These are phyloP conservation scores for Xiphorhynchus elegans DNA, from an alignment of 2,113 vertebrate species.

Conservation along the genomic window DNA sequence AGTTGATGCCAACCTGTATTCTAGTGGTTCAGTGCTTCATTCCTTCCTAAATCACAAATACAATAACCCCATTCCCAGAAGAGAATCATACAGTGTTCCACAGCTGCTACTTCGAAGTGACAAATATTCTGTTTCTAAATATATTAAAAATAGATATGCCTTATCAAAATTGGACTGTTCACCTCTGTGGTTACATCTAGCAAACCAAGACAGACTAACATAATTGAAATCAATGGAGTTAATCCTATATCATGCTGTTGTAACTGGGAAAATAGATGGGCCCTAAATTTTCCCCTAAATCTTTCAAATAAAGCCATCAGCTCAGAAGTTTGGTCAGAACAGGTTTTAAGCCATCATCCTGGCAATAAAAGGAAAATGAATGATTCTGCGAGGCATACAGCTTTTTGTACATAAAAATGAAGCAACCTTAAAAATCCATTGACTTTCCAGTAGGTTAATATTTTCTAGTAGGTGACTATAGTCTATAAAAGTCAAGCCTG, in stretches of 20 bases:
- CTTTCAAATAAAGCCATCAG: slow-evolving; percentile 41
- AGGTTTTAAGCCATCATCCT: slow-evolving; percentile 34
- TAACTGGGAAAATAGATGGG: not conserved
- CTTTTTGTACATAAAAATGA: slow-evolving; percentile 55
- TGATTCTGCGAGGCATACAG: not conserved
- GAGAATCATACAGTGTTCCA: accelerated
- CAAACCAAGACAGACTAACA: not conserved
- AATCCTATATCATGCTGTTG: not conserved
- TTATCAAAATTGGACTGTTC: not conserved
- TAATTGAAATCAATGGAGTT: slow-evolving; percentile 26
- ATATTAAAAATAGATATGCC: not conserved
- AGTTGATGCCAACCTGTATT: not conserved
- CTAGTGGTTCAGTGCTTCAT: not conserved
- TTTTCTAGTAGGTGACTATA: slow-evolving; percentile 26
- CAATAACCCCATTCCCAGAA: not conserved
- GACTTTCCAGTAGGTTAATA: slow-evolving; percentile 54
- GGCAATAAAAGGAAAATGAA: slow-evolving; percentile 30
- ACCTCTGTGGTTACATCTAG: not conserved
- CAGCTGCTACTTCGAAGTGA: not conserved
- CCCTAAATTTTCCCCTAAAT: slow-evolving; percentile 27
- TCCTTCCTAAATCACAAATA: not conserved
- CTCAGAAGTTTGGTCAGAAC: slow-evolving; percentile 30
- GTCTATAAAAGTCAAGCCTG: slow-evolving; percentile 47
- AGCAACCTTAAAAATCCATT: slow-evolving; percentile 53
- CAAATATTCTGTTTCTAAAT: not conserved